Evolutionary conservation across 2,797 vertebrate species (phyloP), one percentile per base, ranked within the genome.

Genomic region (Ataeniobius toweri): DNA sequence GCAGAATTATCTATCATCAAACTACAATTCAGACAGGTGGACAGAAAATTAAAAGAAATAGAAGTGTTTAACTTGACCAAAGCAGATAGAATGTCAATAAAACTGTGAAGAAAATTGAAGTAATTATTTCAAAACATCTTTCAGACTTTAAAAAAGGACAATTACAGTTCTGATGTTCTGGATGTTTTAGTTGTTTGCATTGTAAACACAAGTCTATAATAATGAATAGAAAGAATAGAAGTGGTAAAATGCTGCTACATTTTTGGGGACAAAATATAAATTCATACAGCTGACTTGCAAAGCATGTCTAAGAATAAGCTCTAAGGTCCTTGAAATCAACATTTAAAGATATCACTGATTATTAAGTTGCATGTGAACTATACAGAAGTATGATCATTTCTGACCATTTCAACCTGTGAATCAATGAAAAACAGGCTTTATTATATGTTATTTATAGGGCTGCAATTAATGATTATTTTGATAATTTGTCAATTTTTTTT

Each of bases 31-130:
- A 78, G 28, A 53, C 28, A 46, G 55, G 28, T 58, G 55, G n/a
- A 44, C 65, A 46, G 39, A n/a, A 48, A 46, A 8, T 48, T 10
- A 67, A 67, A 22, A 67, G 16, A 70, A 48, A 68, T 36, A 56
- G 13, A 2, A 39, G 36, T 44, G 24, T 58, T 18, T 46, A 74
- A 77, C 74, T 46, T 73, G 80, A 86, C 80, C 82, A 87, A 55
- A 44, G 28, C 53, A 65, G 46, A 88, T 36, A 36, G 31, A 73
- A 61, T 67, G 63, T 53, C 69, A 70, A n/a, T 80, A 4, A 85
- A 88, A 89, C 90, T 91, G 85, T 89, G 86, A 90, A 81, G 2
- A 82, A 73, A 78, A 71, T 4, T 9, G 79, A 78, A 80, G 80
- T 77, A 56, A 24, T 24, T 14, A n/a, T 74, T 79, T 63, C 31